Conservation (phyloP, 2,797 vertebrate genomes). For the Yasuhikotakia modesta region DNA sequence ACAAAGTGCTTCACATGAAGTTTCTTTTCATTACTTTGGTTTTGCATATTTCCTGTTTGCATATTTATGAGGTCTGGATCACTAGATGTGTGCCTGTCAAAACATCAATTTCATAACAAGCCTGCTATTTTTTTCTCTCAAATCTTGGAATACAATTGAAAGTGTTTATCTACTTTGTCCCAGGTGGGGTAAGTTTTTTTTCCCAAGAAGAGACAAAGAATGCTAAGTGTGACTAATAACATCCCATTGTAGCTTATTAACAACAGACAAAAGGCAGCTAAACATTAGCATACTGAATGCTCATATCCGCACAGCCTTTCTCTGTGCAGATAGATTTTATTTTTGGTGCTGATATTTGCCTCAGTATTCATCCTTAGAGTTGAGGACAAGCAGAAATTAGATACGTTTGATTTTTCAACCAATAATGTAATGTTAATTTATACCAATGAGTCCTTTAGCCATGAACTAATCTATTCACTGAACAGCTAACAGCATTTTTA, state of each 20-base stretch:
- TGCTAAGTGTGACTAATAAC: background rate
- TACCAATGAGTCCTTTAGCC: background rate
- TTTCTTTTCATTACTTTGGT: background rate
- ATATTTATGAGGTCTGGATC: conserved; percentile 4
- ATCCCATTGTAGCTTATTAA: conserved; percentile 5
- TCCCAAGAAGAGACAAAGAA: background rate
- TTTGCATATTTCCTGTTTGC: conserved; percentile 15
- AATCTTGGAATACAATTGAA: background rate
- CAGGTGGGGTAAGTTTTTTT: background rate
- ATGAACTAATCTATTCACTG: background rate
- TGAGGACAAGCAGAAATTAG: background rate
- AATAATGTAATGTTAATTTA: conserved; percentile 7
- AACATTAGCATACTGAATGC: conserved; percentile 6
- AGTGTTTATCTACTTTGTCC: background rate
- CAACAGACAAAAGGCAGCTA: background rate
- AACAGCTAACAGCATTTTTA: background rate
- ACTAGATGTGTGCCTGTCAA: background rate
- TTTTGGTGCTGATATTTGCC: background rate
- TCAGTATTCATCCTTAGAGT: background rate
- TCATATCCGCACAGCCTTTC: background rate
- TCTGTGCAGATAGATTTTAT: background rate
- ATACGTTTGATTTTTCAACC: background rate
- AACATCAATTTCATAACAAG: conserved; percentile 6
- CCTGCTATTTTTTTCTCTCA: background rate
- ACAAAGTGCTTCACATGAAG: background rate